phyloP scores from a whole-genome alignment of 2,113 vertebrate genomes.

The Bos indicus region DNA sequence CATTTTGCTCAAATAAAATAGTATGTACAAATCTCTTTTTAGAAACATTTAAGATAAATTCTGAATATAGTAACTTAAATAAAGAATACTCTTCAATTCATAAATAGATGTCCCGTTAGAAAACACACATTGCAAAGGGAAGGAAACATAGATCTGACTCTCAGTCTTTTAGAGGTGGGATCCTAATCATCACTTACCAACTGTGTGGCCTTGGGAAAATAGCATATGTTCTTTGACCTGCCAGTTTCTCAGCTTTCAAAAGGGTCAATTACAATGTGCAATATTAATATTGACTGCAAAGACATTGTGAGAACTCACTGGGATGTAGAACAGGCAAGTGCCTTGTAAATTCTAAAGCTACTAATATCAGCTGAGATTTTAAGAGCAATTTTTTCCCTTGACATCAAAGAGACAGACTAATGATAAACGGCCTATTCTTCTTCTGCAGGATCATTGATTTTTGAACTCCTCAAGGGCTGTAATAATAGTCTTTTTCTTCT shows the following conservation, averaged over 20 bases:
- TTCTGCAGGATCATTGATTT: constrained; percentile 45
- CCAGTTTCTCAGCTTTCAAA: neutral
- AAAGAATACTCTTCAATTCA: neutral
- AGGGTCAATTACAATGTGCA: neutral
- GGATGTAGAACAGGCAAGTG: neutral
- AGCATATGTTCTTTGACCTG: neutral
- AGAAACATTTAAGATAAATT: neutral
- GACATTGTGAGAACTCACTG: neutral
- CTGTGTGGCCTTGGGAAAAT: neutral
- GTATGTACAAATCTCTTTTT: neutral
- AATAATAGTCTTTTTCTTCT: constrained; percentile 15
- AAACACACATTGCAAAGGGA: neutral
- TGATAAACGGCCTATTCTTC: constrained; percentile 41
- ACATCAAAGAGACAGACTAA: constrained; percentile 42
- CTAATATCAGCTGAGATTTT: neutral
- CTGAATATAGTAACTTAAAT: neutral
- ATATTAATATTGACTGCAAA: neutral
- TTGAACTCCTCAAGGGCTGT: constrained; percentile 11
- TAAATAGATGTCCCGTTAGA: neutral
- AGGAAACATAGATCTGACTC: neutral
- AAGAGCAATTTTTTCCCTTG: neutral
- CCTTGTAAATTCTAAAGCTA: neutral
- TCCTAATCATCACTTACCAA: neutral
- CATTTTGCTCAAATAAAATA: neutral
- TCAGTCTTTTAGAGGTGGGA: neutral